phyloP scores from a whole-genome alignment of 2,797 vertebrate species.

The Molossus alvarezi region DNA sequence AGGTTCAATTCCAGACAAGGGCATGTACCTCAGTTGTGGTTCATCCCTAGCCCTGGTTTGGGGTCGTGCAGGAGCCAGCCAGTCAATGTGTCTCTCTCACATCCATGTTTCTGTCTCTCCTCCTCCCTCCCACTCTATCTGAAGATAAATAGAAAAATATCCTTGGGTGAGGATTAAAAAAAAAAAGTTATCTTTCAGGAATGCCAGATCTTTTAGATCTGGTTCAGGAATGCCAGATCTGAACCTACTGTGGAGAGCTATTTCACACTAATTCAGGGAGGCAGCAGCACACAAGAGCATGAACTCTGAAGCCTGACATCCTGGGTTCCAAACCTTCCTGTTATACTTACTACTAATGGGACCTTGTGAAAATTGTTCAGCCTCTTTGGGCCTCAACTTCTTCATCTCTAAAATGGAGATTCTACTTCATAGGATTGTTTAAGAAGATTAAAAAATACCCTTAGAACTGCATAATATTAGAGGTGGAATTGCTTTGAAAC shows the following conservation, averaged over 20 bases:
- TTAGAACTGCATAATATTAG: background rate
- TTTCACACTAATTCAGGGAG: slow-evolving; percentile 12
- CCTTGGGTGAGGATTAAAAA: too few species aligned
- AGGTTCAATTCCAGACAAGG: too few species aligned
- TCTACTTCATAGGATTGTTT: background rate
- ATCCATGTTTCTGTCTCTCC: too few species aligned
- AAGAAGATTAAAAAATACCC: background rate
- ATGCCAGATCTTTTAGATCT: background rate
- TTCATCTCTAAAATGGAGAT: slow-evolving; percentile 43
- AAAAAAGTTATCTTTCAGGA: background rate
- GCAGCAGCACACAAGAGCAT: background rate
- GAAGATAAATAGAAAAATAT: too few species aligned
- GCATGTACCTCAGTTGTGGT: too few species aligned
- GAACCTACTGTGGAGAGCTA: background rate
- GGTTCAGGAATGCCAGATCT: background rate
- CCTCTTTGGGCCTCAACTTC: background rate
- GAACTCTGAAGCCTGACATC: background rate
- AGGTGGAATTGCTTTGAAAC: background rate
- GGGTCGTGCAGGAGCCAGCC: too few species aligned
- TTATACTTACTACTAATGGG: background rate
- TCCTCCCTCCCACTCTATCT: too few species aligned
- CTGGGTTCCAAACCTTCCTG: background rate
- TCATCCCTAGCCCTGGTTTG: too few species aligned
- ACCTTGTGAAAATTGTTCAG: background rate
- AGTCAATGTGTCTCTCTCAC: too few species aligned